A percentile compares a stretch with the other conserved stretches of the same genome.
Conservation (phyloP, 2,888 invertebrate genomes). For the Nomada fucata region DNA sequence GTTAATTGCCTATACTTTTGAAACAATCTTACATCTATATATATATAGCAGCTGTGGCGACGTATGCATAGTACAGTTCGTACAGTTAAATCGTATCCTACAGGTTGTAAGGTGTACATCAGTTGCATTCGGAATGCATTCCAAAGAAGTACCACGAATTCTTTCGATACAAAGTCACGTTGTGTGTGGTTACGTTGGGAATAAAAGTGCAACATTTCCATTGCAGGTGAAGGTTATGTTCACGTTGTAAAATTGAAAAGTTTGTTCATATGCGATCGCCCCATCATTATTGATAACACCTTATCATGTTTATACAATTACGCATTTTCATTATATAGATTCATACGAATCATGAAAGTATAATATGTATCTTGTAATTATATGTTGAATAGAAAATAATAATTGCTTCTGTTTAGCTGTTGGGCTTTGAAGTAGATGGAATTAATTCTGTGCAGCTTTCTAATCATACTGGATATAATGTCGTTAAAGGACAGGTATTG, state of each 20-base stretch:
- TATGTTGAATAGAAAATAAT: not conserved
- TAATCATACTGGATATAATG: conserved; percentile 96
- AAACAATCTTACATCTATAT: not conserved
- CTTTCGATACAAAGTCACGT: conserved; percentile 99
- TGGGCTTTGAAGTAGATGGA: conserved; percentile 98
- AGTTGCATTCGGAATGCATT: conserved; percentile 62
- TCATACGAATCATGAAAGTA: not conserved
- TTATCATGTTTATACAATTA: not conserved
- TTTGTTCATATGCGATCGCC: not conserved
- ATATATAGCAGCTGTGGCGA: not conserved
- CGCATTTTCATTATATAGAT: not conserved
- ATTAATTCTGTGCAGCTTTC: conserved; percentile 99
- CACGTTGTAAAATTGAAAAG: not conserved
- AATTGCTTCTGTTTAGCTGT: conserved; percentile 86
- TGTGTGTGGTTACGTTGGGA: conserved; percentile 99
- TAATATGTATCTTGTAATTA: not conserved
- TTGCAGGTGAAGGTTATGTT: conserved; percentile 90
- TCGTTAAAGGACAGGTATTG: conserved; percentile 94
- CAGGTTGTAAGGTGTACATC: not conserved
- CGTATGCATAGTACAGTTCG: too few relatives aligned
- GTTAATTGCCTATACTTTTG: not conserved
- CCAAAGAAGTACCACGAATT: conserved; percentile 86
- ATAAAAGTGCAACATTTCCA: conserved; percentile 98
- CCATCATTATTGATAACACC: not conserved
- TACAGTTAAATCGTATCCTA: not conserved